Percentiles rank a stretch among this genome's conserved stretches.
phyloP scores from a whole-genome alignment of 2,888 invertebrate species.

The Serrognathus titanus region DNA sequence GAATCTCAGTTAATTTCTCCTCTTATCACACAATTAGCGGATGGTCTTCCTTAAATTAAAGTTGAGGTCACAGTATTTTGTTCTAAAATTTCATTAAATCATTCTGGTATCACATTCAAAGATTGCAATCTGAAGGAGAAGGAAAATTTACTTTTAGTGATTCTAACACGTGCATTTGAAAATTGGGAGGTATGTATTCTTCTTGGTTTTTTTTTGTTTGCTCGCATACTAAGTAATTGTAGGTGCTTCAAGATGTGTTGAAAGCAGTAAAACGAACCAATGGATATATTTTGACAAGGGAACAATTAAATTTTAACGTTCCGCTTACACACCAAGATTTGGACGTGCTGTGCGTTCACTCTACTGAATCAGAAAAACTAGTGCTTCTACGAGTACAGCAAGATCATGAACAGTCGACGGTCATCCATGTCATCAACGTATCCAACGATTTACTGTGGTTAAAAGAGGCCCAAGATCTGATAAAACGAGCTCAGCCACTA shows the following conservation, averaged over 20 bases:
- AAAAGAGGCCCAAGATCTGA: not conserved
- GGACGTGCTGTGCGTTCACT: not conserved
- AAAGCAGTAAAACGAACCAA: not conserved
- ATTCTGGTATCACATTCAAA: conserved; percentile 55
- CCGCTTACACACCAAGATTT: not conserved
- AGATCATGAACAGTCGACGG: conserved; percentile 6
- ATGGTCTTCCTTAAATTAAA: conserved; percentile 67
- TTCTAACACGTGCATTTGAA: conserved; percentile 1
- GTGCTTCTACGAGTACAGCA: not conserved
- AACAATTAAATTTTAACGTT: not conserved
- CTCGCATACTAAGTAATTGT: too few relatives aligned
- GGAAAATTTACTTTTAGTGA: conserved; percentile 32
- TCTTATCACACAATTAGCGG: conserved; percentile 57
- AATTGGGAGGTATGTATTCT: conserved; percentile 26
- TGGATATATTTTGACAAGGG: not conserved
- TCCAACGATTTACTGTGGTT: not conserved
- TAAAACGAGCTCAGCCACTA: conserved; percentile 32
- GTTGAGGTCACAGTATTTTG: conserved; percentile 61
- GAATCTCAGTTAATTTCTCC: conserved; percentile 48
- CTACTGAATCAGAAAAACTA: not conserved
- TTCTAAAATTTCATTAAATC: conserved; percentile 53
- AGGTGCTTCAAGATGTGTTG: not conserved
- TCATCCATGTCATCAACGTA: conserved; percentile 29
- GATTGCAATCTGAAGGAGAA: conserved; percentile 55
- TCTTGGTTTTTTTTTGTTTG: too few relatives aligned